phyloP scores from a whole-genome alignment of 2,888 invertebrate species.

The Meteorus cinctellus region DNA sequence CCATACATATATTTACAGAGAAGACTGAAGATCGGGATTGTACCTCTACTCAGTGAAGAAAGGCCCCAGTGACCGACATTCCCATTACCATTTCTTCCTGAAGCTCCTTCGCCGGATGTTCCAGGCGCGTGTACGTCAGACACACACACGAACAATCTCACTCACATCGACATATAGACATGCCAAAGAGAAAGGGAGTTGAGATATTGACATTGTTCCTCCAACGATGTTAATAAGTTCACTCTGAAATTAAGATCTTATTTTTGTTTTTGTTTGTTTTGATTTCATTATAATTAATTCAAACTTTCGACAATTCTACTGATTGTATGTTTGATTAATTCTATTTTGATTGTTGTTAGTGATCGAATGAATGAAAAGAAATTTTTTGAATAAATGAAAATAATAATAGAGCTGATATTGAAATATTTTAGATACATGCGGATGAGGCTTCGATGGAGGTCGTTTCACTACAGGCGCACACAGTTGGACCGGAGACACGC shows the following conservation, averaged over 20 bases:
- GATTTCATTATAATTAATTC: too few species aligned
- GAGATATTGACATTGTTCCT: conserved; percentile 35
- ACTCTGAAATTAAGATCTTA: conserved; percentile 17
- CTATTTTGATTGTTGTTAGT: too few species aligned
- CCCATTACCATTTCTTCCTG: conserved; percentile 60
- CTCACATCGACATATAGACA: conserved; percentile 18
- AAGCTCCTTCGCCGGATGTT: conserved; percentile 57
- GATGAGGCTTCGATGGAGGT: conserved; percentile 15
- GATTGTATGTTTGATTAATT: too few species aligned
- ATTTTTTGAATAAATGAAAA: too few species aligned
- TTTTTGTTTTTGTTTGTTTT: neutral
- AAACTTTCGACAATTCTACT: too few species aligned
- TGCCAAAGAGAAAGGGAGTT: conserved; percentile 25
- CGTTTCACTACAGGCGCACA: neutral
- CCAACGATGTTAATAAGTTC: conserved; percentile 32
- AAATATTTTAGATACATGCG: neutral
- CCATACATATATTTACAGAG: neutral
- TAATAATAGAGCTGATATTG: too few species aligned
- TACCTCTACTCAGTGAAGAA: conserved; percentile 48
- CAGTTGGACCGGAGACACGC: conserved; percentile 8
- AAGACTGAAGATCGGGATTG: neutral
- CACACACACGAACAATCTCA: conserved; percentile 6
- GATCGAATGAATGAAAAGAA: too few species aligned
- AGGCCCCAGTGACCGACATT: conserved; percentile 69
- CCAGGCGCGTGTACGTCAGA: conserved; percentile 45